Evolutionary conservation across 2,888 invertebrate genomes (phyloP).

Genomic region (Bhutanitis thaidina): DNA sequence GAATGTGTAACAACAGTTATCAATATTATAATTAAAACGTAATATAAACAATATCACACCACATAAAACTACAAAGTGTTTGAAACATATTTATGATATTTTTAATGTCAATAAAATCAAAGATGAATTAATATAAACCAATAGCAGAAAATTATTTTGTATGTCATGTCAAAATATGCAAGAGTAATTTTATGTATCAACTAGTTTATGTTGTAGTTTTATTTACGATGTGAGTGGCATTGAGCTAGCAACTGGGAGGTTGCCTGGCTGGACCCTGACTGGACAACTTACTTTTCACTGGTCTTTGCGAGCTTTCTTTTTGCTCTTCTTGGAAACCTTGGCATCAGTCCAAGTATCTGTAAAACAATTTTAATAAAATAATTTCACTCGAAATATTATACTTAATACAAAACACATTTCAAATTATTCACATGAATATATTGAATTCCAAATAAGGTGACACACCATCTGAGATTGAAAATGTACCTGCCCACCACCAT

Average conservation of each 20-base stretch:
- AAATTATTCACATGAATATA: no score
- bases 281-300: conserved; percentile 74
- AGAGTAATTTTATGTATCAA: conserved; percentile 17
- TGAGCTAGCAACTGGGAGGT: conserved; percentile 60
- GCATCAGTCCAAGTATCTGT: conserved; percentile 88
- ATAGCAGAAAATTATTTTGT: neutral
- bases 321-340: conserved; percentile 85
- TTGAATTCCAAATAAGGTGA: no score
- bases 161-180: conserved; percentile 15
- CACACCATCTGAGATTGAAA: no score
- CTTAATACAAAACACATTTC: no score
- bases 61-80: conserved; percentile 64
- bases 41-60: conserved; percentile 64
- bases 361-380: conserved; percentile 12
- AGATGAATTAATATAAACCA: neutral
- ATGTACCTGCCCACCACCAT: no score
- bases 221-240: conserved; percentile 61
- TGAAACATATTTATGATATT: conserved; percentile 4
- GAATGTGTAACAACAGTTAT: conserved; percentile 66
- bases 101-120: conserved; percentile 10
- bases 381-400: no score
- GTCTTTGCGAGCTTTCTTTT: conserved; percentile 88
- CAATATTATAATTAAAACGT: conserved; percentile 50
- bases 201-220: conserved; percentile 43
- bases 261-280: conserved; percentile 46